Evolutionary conservation across 1,140 invertebrate genomes (phyloP), one percentile per base, ranked within the genome.

Genomic region (Nasonia vitripennis): DNA sequence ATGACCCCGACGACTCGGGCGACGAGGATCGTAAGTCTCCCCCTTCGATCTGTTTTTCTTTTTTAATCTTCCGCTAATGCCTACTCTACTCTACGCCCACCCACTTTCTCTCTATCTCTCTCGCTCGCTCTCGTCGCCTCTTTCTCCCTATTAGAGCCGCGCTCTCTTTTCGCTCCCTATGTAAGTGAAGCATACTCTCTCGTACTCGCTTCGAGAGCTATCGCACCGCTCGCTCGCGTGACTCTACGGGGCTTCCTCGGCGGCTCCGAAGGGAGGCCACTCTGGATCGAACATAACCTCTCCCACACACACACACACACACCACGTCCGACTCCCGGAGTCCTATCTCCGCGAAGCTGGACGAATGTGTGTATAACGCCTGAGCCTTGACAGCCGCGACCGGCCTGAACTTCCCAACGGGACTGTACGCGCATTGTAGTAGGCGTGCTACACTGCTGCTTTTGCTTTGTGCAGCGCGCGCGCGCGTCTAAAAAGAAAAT

Each of bases 11-110:
- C 41, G 91, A 92, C 83, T 90, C 92, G 70, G 83, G 89, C 78
- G 92, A 94, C 81, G 93, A 94, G 62, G 93, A 94, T 87, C 92
- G 93, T 94, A 84, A 92, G 91, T 91, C 12, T 6, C 73, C 62
- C 11, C 12, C 41, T 31, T 23, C 48, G 0, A 14, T 78, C 27
- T 73, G 23, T 73, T 20, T 48, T 83, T 27, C 51, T 41, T 75
- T 68, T 62, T 77, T n/a, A 23, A 78, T 20, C 10, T 51, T 14
- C 0, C 45, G 1, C 45, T 51, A 14, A 51, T 51, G 55, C 20
- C 14, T 55, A 55, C 3, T 62, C 1, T 27, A 17, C 17, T 5
- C 55, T 62, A 7, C 55, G 20, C 55, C 17, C 55, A 20, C 55
- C 9, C 70, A 71, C 70, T n/a, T 31, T 23, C 68, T 70, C 68